Evolutionary conservation across 2,888 invertebrate genomes (phyloP).

Genomic region (Thereva nobilitata): DNA sequence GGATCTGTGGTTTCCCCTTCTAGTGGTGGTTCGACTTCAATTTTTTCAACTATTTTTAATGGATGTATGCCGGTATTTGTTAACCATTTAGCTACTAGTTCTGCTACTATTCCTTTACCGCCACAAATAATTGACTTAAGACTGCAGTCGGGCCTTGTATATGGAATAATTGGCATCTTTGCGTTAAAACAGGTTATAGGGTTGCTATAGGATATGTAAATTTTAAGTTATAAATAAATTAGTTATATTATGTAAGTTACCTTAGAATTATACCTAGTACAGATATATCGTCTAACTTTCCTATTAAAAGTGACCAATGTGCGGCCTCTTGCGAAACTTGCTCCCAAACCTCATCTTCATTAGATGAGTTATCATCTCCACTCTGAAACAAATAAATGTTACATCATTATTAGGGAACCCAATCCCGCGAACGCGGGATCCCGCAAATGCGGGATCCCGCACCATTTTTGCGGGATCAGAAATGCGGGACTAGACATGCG

Average conservation of each 20-base stretch:
- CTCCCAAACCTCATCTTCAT: slow-evolving; percentile 74
- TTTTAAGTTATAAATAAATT: slow-evolving; percentile 47
- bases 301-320: slow-evolving; percentile 83
- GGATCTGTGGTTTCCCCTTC: slow-evolving; percentile 47
- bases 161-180: slow-evolving; percentile 62
- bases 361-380: slow-evolving; percentile 53
- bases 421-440: no score
- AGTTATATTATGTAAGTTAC: slow-evolving; percentile 64
- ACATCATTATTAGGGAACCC: background rate
- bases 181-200: slow-evolving; percentile 48
- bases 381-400: slow-evolving; percentile 44
- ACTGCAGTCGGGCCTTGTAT: slow-evolving; percentile 65
- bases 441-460: no score
- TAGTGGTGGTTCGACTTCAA: slow-evolving; percentile 37
- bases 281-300: slow-evolving; percentile 87
- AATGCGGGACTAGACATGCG: no score
- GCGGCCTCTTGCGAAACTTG: slow-evolving; percentile 82
- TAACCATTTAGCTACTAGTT: slow-evolving; percentile 86
- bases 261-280: slow-evolving; percentile 67
- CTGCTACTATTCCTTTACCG: slow-evolving; percentile 83
- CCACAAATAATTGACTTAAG: slow-evolving; percentile 68
- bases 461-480: no score
- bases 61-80: slow-evolving; percentile 74
- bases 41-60: slow-evolving; percentile 62
- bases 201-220: slow-evolving; percentile 46